These are phyloP conservation scores for Eilema griseolum DNA, from an alignment of 2,888 invertebrate genomes.

Conservation along the genomic window DNA sequence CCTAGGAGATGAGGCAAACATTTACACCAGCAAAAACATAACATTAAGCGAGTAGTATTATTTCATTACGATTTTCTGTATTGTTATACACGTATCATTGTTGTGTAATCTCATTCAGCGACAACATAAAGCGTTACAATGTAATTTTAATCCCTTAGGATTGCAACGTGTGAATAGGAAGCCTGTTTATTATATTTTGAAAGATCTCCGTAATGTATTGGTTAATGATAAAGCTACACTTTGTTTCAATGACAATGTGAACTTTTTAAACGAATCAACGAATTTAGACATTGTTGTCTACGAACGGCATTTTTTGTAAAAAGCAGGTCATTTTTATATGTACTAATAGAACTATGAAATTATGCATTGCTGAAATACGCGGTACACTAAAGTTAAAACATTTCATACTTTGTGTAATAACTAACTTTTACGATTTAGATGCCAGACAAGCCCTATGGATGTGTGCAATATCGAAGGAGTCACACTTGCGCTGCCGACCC, in stretches of 20 bases:
- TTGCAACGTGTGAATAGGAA: constrained; percentile 7
- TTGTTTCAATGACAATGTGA: background rate
- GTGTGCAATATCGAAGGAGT: too few species aligned
- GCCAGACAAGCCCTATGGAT: too few species aligned
- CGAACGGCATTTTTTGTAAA: too few species aligned
- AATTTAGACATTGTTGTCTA: background rate
- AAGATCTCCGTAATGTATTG: background rate
- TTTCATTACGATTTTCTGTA: background rate
- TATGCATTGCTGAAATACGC: too few species aligned
- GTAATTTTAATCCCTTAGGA: background rate
- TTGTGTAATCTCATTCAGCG: constrained; percentile 1
- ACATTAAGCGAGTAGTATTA: background rate
- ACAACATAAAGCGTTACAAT: constrained; percentile 6
- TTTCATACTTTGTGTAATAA: too few species aligned
- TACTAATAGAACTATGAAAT: too few species aligned
- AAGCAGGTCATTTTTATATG: too few species aligned
- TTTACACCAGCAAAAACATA: background rate
- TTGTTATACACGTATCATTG: background rate
- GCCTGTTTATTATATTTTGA: background rate
- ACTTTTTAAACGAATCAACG: background rate
- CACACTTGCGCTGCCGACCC: too few species aligned
- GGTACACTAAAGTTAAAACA: too few species aligned
- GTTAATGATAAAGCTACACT: background rate
- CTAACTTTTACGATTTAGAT: too few species aligned
- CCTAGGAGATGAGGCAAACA: background rate